Conservation (phyloP, 1,140 invertebrate species). For the Caenorhabditis inopinata region DNA sequence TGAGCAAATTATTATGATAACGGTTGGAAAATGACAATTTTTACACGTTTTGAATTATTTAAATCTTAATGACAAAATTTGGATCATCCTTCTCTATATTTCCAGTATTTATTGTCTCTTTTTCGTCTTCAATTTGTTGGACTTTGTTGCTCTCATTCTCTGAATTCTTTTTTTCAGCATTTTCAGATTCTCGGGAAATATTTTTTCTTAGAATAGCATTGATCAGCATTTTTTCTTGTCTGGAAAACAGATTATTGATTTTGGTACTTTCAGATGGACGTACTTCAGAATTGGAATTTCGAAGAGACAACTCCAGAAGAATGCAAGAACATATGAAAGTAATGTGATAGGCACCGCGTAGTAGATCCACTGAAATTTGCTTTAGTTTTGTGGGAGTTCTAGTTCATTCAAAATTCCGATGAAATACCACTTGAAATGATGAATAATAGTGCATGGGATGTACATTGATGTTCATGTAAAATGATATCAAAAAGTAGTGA, state of each 20-base stretch:
- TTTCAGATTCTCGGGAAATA: no score
- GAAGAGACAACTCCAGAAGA: slow-evolving; percentile 38
- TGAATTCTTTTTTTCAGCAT: no score
- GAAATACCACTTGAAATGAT: background rate
- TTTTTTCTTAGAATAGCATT: background rate
- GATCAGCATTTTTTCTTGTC: background rate
- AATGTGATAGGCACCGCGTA: slow-evolving; percentile 19
- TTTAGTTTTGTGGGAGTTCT: no score
- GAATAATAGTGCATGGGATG: slow-evolving; percentile 13
- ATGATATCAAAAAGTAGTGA: slow-evolving; percentile 37
- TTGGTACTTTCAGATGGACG: background rate
- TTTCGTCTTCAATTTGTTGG: no score
- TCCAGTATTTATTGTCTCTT: no score
- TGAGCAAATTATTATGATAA: no score
- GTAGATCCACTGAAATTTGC: slow-evolving; percentile 38
- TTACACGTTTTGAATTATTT: no score
- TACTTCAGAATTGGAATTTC: slow-evolving; percentile 29
- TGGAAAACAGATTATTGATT: background rate
- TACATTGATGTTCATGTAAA: slow-evolving; percentile 1
- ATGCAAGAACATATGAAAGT: slow-evolving; percentile 21
- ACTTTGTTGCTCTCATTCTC: no score
- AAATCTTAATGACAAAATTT: no score
- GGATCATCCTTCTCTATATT: no score
- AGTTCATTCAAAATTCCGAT: background rate
- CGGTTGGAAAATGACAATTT: no score